Percentiles rank a stretch among this genome's conserved stretches.
Evolutionary conservation across 2,797 vertebrate species (phyloP).

Genomic region (Neostethus bicornis): DNA sequence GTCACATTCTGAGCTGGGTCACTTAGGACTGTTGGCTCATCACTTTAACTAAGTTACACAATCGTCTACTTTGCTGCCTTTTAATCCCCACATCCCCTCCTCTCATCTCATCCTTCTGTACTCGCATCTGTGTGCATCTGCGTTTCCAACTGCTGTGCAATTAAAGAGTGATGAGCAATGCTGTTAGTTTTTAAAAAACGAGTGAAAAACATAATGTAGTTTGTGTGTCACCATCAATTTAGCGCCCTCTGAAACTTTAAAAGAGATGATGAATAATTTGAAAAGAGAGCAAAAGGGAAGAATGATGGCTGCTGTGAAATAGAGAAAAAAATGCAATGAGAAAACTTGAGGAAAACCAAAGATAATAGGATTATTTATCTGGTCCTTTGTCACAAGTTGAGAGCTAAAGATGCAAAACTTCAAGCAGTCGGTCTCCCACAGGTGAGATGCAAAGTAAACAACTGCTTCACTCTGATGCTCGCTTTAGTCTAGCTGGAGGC

Average conservation of each 20-base stretch:
- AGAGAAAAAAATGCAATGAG: constrained; percentile 46
- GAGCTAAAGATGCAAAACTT: constrained; percentile 87
- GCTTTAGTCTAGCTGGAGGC: constrained; percentile 93
- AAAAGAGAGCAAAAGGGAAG: constrained; percentile 74
- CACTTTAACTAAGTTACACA: constrained; percentile 75
- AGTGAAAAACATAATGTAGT: constrained; percentile 80
- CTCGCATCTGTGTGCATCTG: constrained; percentile 73
- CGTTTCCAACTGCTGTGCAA: constrained; percentile 71
- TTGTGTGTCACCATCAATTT: constrained; percentile 90
- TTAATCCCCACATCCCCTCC: constrained; percentile 44
- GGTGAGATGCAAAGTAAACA: constrained; percentile 89
- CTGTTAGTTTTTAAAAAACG: constrained; percentile 79
- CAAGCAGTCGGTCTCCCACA: constrained; percentile 82
- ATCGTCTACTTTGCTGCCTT: constrained; percentile 51
- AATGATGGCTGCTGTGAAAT: constrained; percentile 56
- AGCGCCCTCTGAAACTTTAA: constrained; percentile 83
- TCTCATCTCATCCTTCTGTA: constrained; percentile 55
- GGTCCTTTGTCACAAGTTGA: constrained; percentile 83
- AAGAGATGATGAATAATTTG: constrained; percentile 88
- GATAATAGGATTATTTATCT: constrained; percentile 86
- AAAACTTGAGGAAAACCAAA: constrained; percentile 35
- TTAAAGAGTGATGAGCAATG: constrained; percentile 82
- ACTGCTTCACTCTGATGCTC: constrained; percentile 91
- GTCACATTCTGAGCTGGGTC: constrained; percentile 48
- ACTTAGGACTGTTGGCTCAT: constrained; percentile 62